phyloP scores from a whole-genome alignment of 2,888 invertebrate species.

The Scaptomyza reducta region DNA sequence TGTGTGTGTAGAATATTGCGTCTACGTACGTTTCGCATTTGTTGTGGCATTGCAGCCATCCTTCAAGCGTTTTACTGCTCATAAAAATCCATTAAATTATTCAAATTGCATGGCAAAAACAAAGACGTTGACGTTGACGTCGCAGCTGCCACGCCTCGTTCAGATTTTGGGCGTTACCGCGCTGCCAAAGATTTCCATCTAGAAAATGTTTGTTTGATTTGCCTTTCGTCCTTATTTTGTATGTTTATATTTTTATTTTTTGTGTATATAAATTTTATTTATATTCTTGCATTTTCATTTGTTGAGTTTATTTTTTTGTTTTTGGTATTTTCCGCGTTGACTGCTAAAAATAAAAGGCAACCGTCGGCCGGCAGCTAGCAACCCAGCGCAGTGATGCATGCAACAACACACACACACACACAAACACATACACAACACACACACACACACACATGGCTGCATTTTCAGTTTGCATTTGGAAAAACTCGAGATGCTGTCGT shows the following conservation, averaged over 20 bases:
- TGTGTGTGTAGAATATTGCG: slow-evolving; percentile 2
- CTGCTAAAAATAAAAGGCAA: slow-evolving; percentile 71
- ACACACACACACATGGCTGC: slow-evolving; percentile 23
- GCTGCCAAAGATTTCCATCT: slow-evolving; percentile 11
- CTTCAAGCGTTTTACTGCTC: slow-evolving; percentile 78
- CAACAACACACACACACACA: slow-evolving; percentile 34
- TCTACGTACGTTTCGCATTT: slow-evolving; percentile 6
- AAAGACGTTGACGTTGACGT: slow-evolving; percentile 8
- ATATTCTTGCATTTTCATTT: slow-evolving; percentile 23
- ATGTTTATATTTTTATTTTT: no score
- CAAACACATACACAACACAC: slow-evolving; percentile 16
- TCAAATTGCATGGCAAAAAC: slow-evolving; percentile 72
- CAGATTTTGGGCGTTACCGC: slow-evolving; percentile 46
- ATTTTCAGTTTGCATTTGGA: slow-evolving; percentile 46
- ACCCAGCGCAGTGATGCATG: slow-evolving; percentile 54
- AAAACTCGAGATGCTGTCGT: slow-evolving; percentile 41
- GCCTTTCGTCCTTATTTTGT: not conserved
- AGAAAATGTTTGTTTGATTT: slow-evolving; percentile 24
- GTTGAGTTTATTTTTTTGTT: slow-evolving; percentile 15
- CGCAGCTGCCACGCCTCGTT: slow-evolving; percentile 43
- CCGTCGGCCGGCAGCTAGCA: slow-evolving; percentile 52
- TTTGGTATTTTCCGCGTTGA: slow-evolving; percentile 63
- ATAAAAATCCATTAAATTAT: slow-evolving; percentile 82
- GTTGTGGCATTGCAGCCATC: slow-evolving; percentile 62
- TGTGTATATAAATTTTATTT: not conserved